Base-by-base conservation (phyloP, 2,888 invertebrate species). In the Zele albiditarsus region DNA sequence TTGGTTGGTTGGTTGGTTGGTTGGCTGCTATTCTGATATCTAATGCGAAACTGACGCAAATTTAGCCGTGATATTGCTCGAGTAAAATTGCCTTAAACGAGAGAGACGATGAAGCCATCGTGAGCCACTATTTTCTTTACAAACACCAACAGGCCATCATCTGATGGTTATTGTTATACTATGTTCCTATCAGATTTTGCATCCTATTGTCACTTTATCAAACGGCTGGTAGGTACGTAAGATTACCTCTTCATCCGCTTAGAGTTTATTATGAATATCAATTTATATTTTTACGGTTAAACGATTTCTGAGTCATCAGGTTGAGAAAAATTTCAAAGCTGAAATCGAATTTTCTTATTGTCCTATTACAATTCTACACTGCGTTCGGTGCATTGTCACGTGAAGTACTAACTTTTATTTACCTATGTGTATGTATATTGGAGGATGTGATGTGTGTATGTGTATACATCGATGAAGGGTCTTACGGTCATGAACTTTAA, bases 71-170 rank as follows among this genome's bases (percentile, higher is more conserved):
- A 77, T 75, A 77, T 77, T 68, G 63, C 74, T 46, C 58, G 71
- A 75, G 71, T 66, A 25, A 71, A 75, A 75, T 75, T 75, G 74
- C 67, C 71, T 78, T 71, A 75, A 80, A 77, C 78, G 77, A 78
- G 76, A 78, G 76, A 75, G 71, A 60, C 75, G 53, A 69, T 70
- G 71, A 76, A 73, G 72, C 71, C 74, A 62, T 79, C 75, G 38
- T 76, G 69, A n/a, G 65, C 33, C 57, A 63, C 46, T 68, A 66
- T 73, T 74, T 70, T 74, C 75, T 66, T 77, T 74, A 74, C 62
- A 69, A 75, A 80, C 80, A 81, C 82, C 82, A 80, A 82, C 82
- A 69, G 69, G 63, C 62, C 62, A 69, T 69, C 69, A 57, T 63
- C 66, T 31, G 66, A 57, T 60, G 66, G 68, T 69, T 69, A 67